These are phyloP conservation scores for Sinocyclocheilus anophthalmus DNA, from an alignment of 2,113 vertebrate genomes.

Conservation along the genomic window DNA sequence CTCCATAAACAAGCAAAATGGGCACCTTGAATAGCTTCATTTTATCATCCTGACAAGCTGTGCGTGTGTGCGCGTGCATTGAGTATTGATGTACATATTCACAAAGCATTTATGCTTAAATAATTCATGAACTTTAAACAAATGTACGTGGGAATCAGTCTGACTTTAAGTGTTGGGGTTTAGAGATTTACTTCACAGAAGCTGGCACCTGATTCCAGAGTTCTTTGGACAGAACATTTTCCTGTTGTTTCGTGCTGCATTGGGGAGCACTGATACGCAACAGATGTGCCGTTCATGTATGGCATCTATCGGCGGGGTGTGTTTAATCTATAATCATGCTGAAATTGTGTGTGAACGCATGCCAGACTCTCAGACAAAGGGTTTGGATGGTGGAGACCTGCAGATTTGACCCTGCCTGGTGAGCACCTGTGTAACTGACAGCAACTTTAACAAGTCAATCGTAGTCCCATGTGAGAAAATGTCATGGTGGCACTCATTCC, in stretches of 20 bases:
- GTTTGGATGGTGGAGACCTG: constrained; percentile 35
- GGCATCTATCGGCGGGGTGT: not conserved
- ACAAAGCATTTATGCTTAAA: constrained; percentile 27
- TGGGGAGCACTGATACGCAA: not conserved
- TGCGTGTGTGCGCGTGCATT: constrained; percentile 14
- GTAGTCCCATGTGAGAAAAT: constrained; percentile 42
- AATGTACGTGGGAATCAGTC: constrained; percentile 1
- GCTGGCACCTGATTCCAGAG: not conserved
- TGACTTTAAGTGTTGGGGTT: constrained; percentile 24
- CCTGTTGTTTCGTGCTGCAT: not conserved
- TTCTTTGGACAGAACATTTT: not conserved
- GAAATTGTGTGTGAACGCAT: not conserved
- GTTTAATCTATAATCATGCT: not conserved
- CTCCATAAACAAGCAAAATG: constrained; percentile 46
- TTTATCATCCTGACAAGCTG: constrained; percentile 40
- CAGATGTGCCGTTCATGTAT: not conserved
- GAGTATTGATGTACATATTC: constrained; percentile 29
- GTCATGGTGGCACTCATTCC: constrained; percentile 38
- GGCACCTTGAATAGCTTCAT: constrained; percentile 40
- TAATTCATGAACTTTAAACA: constrained; percentile 47
- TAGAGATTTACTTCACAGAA: constrained; percentile 9
- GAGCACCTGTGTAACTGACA: constrained; percentile 44
- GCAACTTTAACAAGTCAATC: constrained; percentile 55
- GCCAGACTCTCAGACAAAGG: not conserved
- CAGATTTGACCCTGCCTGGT: constrained; percentile 13